Evolutionary conservation across 2,113 vertebrate species (phyloP), one percentile per base, ranked within the genome.

Genomic region (Abramis brama): DNA sequence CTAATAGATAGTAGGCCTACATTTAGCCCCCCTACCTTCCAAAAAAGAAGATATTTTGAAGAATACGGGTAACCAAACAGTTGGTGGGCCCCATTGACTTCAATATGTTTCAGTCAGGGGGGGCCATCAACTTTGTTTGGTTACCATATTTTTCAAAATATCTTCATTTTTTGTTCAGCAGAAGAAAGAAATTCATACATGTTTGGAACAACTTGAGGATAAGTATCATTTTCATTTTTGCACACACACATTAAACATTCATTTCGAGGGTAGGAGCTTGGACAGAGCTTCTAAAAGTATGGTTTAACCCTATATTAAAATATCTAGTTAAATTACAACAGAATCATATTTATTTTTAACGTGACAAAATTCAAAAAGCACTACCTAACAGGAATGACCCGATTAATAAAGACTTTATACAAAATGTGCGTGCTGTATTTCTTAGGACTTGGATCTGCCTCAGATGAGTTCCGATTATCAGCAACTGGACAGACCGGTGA

Each of bases 401-500:
- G 5, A 73, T 43, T 6, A 13, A 52, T 5, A 52, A 52, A 17
- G 50, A 52, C 50, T 52, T 52, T 8, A 52, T 39, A 5, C 4
- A 10, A 52, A 52, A 30, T 23, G 9, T 55, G 10, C 27, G 9
- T 52, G n/a, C 11, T 82, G 55, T 81, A 17, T 64, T 70, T 60
- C 0, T 25, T 43, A 86, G 85, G 85, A 76, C 19, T 76, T 86
- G 79, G 39, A 83, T 43, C 62, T 82, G 36, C 45, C 80, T 68
- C 43, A 86, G 27, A 39, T 68, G 5, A 33, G 23, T 45, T 74
- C 71, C 3, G 85, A 82, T 15, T 86, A 86, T 83, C 79, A 86
- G 36, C 80, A 81, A 25, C 68, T 86, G 59, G 59, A 86, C 17
- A 76, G 79, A 68, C 70, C 71, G 79, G 85, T 86, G 47, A 76